Percentiles rank a stretch among this genome's conserved stretches.
phyloP scores from a whole-genome alignment of 1,140 invertebrate genomes.

The Aphelenchoides fujianensis region DNA sequence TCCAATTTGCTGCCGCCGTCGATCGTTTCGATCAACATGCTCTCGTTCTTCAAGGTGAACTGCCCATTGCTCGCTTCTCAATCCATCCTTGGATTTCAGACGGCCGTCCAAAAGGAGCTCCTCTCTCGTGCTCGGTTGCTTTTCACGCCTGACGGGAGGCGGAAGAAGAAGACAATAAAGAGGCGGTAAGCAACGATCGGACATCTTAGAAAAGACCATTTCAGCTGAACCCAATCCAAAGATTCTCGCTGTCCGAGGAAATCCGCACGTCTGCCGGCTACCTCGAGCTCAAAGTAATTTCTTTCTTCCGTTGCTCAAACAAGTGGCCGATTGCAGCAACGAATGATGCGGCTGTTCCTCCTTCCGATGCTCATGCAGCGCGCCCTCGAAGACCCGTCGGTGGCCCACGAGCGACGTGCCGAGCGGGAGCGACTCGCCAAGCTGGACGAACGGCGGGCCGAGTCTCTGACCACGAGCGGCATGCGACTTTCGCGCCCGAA shows the following conservation, averaged over 20 bases:
- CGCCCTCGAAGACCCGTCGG: not conserved
- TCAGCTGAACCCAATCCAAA: not conserved
- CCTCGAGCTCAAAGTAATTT: not conserved
- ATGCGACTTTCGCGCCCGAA: not conserved
- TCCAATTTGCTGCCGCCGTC: not conserved
- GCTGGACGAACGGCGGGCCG: not conserved
- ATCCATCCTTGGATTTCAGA: too few species aligned
- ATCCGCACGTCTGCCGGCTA: not conserved
- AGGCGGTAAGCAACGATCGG: not conserved
- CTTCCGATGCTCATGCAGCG: conserved; percentile 7
- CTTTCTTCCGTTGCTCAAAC: not conserved
- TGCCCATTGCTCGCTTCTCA: too few species aligned
- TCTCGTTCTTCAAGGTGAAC: too few species aligned
- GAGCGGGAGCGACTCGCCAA: not conserved
- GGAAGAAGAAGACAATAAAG: not conserved
- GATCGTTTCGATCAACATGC: not conserved
- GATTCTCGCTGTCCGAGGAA: not conserved
- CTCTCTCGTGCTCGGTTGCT: not conserved
- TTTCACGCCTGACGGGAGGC: too few species aligned
- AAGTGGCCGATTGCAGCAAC: not conserved
- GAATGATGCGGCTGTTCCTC: conserved; percentile 9
- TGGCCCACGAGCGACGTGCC: not conserved
- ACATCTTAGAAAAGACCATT: too few species aligned
- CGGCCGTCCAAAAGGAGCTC: not conserved
- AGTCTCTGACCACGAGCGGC: not conserved